Conservation (phyloP, 2,888 invertebrate species). For the Neuroscelio doddi region DNA sequence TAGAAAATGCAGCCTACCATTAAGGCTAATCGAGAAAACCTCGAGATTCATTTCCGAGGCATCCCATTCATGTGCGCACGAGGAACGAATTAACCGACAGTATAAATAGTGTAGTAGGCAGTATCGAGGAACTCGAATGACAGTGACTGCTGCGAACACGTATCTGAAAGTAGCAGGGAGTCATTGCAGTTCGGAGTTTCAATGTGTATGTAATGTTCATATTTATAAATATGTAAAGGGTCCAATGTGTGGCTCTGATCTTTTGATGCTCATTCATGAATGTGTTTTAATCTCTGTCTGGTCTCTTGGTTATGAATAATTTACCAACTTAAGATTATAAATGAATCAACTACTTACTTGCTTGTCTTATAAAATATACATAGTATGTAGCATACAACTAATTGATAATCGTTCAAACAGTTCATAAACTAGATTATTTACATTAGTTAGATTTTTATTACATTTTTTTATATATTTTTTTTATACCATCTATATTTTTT, state of each 20-base stretch:
- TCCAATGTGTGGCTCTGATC: constrained; percentile 1
- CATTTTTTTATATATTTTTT: too few species aligned
- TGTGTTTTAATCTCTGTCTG: constrained; percentile 11
- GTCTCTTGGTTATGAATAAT: constrained; percentile 19
- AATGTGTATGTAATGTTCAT: constrained; percentile 26
- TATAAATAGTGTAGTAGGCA: constrained; percentile 54
- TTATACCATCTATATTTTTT: too few species aligned
- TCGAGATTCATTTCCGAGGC: constrained; percentile 28
- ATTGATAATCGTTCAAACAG: constrained; percentile 1
- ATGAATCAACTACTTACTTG: background rate
- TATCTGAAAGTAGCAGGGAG: constrained; percentile 16
- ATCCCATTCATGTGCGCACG: constrained; percentile 40
- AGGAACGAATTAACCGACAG: constrained; percentile 54
- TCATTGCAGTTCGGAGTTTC: constrained; percentile 25
- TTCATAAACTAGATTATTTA: background rate
- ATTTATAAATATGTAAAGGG: constrained; percentile 15
- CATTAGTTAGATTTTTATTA: too few species aligned
- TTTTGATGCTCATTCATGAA: constrained; percentile 27
- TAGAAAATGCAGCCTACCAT: constrained; percentile 15
- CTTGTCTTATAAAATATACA: background rate
- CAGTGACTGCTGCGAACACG: constrained; percentile 26
- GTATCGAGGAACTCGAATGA: constrained; percentile 29
- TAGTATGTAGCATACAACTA: background rate
- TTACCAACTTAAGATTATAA: constrained; percentile 7
- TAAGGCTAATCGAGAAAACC: constrained; percentile 28